Percentiles rank a stretch among this genome's conserved stretches.
phyloP scores from a whole-genome alignment of 2,113 vertebrate species.

The Promerops cafer region DNA sequence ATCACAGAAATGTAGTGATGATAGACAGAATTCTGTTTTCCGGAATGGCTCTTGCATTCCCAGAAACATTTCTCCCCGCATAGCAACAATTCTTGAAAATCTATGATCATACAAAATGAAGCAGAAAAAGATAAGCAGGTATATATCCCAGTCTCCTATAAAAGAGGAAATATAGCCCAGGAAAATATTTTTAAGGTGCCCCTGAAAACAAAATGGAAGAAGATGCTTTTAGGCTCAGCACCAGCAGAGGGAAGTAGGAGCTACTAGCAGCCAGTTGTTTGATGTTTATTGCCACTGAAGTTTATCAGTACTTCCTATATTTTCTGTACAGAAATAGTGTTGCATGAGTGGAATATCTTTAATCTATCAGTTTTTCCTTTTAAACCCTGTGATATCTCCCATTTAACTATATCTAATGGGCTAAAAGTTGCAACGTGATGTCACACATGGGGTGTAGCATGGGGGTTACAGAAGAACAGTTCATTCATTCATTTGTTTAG shows the following conservation, averaged over 20 bases:
- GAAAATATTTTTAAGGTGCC: neutral
- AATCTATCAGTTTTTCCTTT: neutral
- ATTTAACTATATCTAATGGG: neutral
- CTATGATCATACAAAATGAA: neutral
- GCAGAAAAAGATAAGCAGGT: neutral
- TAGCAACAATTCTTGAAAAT: neutral
- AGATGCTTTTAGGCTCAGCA: neutral
- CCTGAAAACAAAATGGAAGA: neutral
- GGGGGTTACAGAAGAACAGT: neutral
- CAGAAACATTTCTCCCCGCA: neutral
- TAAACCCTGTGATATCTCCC: neutral
- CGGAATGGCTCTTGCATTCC: neutral
- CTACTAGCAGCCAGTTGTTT: neutral
- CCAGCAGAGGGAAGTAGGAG: neutral
- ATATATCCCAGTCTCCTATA: neutral
- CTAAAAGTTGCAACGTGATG: neutral
- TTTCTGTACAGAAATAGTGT: neutral
- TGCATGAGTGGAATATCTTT: neutral
- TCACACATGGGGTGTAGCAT: accelerated
- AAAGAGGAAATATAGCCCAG: neutral
- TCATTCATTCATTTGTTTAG: no score
- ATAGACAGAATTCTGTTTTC: neutral
- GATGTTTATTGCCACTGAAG: neutral
- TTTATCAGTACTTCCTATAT: neutral
- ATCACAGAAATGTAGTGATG: neutral